These are phyloP conservation scores for Drosophila bunnanda DNA, from an alignment of 2,888 invertebrate genomes.

Conservation along the genomic window DNA sequence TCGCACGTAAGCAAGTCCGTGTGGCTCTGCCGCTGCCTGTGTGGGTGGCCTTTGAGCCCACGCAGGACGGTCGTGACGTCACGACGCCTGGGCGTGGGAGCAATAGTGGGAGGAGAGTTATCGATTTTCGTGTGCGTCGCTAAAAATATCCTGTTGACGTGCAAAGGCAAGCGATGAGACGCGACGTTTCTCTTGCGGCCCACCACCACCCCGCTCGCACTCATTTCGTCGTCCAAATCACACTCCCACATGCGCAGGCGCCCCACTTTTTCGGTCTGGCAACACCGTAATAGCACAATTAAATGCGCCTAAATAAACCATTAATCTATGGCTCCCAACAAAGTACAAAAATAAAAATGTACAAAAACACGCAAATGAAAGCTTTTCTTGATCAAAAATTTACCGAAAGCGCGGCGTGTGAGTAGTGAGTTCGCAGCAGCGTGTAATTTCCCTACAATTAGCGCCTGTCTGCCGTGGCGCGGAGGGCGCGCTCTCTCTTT, in stretches of 20 bases:
- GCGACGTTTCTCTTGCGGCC: slow-evolving; percentile 3
- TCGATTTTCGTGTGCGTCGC: slow-evolving; percentile 55
- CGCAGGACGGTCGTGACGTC: slow-evolving; percentile 62
- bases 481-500: slow-evolving; percentile 22
- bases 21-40: neutral
- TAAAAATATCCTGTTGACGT: slow-evolving; percentile 60
- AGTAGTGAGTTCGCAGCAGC: slow-evolving; percentile 43
- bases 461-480: slow-evolving; percentile 37
- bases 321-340: slow-evolving; percentile 16
- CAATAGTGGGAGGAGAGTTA: slow-evolving; percentile 24
- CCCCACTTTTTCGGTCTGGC: slow-evolving; percentile 58
- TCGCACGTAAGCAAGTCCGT: neutral
- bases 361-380: slow-evolving; percentile 19
- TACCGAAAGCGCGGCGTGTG: neutral
- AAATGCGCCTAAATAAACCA: slow-evolving; percentile 28
- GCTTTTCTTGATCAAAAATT: slow-evolving; percentile 3
- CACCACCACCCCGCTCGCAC: neutral
- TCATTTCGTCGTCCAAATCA: neutral
- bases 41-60: slow-evolving; percentile 44
- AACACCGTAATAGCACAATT: slow-evolving; percentile 46
- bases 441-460: slow-evolving; percentile 76
- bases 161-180: neutral
- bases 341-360: neutral
- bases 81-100: slow-evolving; percentile 11
- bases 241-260: slow-evolving; percentile 61